These are phyloP conservation scores for Psylliodes chrysocephalus DNA, from an alignment of 2,888 invertebrate genomes.

Conservation along the genomic window DNA sequence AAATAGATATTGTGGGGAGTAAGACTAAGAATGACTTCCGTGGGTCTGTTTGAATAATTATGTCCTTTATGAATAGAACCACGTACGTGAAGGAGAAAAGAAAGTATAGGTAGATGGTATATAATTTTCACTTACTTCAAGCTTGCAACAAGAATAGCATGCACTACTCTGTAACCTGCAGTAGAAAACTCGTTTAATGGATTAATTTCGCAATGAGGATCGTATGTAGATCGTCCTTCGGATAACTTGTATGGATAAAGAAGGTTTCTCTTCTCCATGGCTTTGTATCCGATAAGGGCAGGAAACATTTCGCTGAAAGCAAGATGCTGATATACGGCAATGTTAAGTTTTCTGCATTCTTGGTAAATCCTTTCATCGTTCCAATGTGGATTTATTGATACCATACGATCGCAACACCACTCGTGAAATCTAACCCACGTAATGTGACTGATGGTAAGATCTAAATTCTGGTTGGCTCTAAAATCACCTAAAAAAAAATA, in stretches of 20 bases:
- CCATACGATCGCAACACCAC: neutral
- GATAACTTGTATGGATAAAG: slow-evolving; percentile 34
- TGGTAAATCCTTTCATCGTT: slow-evolving; percentile 64
- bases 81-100: too few species aligned
- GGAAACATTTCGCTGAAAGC: slow-evolving; percentile 80
- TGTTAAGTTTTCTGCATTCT: slow-evolving; percentile 62
- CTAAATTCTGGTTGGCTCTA: neutral
- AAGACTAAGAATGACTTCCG: too few species aligned
- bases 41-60: too few species aligned
- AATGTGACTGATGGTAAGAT: neutral
- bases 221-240: slow-evolving; percentile 5
- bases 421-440: neutral
- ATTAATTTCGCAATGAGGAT: slow-evolving; percentile 41
- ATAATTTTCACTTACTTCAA: slow-evolving; percentile 54
- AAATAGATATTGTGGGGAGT: too few species aligned
- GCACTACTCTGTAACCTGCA: slow-evolving; percentile 60
- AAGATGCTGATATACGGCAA: slow-evolving; percentile 71
- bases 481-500: neutral
- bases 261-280: slow-evolving; percentile 14
- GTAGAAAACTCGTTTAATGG: slow-evolving; percentile 59
- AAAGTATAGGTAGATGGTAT: too few species aligned
- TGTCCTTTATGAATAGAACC: too few species aligned
- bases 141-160: slow-evolving; percentile 58
- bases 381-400: slow-evolving; percentile 64
- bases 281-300: slow-evolving; percentile 25